Evolutionary conservation across 2,888 invertebrate species (phyloP).

Genomic region (Aricia artaxerxes): DNA sequence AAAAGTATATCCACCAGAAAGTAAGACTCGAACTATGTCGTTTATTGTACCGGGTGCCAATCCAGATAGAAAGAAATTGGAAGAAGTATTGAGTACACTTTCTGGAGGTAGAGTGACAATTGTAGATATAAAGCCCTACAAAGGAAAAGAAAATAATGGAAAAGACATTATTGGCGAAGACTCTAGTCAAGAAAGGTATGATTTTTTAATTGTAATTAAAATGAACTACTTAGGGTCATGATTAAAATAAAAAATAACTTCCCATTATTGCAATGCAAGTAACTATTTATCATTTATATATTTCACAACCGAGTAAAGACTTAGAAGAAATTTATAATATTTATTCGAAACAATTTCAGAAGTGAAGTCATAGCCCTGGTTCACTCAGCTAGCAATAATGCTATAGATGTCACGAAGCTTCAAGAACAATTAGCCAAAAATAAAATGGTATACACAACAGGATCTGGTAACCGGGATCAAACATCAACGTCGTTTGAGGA

Average conservation of each 20-base stretch:
- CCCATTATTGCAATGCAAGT: background rate
- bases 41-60: constrained; percentile 90
- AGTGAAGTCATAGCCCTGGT: constrained; percentile 88
- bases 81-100: constrained; percentile 87
- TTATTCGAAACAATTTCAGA: constrained; percentile 60
- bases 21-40: constrained; percentile 87
- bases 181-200: constrained; percentile 81
- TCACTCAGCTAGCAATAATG: constrained; percentile 82
- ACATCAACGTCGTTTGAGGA: constrained; percentile 45
- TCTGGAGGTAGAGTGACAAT: constrained; percentile 90
- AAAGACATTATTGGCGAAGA: constrained; percentile 74
- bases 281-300: background rate
- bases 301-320: background rate
- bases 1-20: constrained; percentile 88
- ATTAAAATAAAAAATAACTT: background rate
- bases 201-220: constrained; percentile 26
- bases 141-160: constrained; percentile 77
- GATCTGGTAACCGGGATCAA: constrained; percentile 49
- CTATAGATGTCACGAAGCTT: constrained; percentile 86
- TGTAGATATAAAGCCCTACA: constrained; percentile 86
- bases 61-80: constrained; percentile 86
- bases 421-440: constrained; percentile 81
- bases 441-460: constrained; percentile 68
- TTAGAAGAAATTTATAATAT: background rate
- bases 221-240: too few species aligned